These are phyloP conservation scores for Ectropis crepuscularia DNA, from an alignment of 2,888 invertebrate genomes.

Conservation along the genomic window DNA sequence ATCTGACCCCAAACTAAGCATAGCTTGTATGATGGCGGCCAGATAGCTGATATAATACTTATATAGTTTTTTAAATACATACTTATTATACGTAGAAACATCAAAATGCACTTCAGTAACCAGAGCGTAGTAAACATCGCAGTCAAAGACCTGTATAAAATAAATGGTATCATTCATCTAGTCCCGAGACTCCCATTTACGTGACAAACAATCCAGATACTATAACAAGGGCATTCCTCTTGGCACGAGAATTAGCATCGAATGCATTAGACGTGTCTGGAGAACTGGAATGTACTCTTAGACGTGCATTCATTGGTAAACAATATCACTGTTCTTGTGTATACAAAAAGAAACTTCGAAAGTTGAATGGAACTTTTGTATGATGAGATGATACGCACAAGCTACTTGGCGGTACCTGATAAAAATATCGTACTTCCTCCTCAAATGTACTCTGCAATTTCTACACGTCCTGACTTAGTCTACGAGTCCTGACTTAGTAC, in stretches of 20 bases:
- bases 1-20: no score
- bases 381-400: neutral
- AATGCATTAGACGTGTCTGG: conserved; percentile 36
- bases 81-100: no score
- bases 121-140: neutral
- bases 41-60: no score
- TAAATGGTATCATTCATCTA: conserved; percentile 1
- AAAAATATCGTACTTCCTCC: no score
- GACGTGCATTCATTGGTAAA: conserved; percentile 5
- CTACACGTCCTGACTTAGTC: no score
- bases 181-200: conserved; percentile 39
- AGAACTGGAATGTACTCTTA: conserved; percentile 11
- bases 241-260: conserved; percentile 40
- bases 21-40: no score
- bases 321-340: conserved; percentile 11
- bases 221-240: conserved; percentile 41
- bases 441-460: no score
- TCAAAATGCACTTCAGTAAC: neutral
- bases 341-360: neutral
- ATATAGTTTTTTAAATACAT: no score
- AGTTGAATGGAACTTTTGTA: neutral
- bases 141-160: conserved; percentile 6
- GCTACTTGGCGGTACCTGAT: no score
- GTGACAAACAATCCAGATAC: conserved; percentile 30
- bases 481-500: no score